phyloP scores from a whole-genome alignment of 2,797 vertebrate genomes.

The Darevskia nairensis region DNA sequence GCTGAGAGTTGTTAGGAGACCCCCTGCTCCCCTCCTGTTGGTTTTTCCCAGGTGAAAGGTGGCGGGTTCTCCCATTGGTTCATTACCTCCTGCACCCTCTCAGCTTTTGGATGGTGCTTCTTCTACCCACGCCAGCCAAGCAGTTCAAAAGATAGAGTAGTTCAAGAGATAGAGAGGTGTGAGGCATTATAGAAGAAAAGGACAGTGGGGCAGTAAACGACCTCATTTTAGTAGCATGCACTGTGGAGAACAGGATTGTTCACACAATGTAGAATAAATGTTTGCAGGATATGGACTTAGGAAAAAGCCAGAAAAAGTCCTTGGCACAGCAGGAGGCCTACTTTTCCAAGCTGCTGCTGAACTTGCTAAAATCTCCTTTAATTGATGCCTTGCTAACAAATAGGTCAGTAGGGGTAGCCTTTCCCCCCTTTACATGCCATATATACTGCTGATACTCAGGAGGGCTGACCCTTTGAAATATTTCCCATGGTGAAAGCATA shows the following conservation, averaged over 20 bases:
- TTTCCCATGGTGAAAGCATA: not conserved
- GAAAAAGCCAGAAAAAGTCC: not conserved
- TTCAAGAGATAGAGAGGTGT: not conserved
- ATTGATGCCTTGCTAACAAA: not conserved
- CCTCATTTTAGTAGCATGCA: not conserved
- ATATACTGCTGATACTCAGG: not conserved
- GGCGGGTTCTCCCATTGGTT: not conserved
- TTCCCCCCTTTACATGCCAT: not conserved
- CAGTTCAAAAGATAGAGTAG: not conserved
- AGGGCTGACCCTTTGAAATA: not conserved
- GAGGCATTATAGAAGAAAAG: not conserved
- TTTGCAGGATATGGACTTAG: not conserved
- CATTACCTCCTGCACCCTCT: not conserved
- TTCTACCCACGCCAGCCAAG: not conserved
- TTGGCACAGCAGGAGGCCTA: not conserved
- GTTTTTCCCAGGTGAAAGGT: not conserved
- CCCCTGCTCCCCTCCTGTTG: not conserved
- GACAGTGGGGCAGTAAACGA: not conserved
- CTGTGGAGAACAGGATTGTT: not conserved
- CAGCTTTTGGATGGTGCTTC: not conserved
- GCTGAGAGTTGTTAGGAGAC: too few relatives aligned
- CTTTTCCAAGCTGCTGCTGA: constrained; percentile 17
- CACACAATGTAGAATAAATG: not conserved
- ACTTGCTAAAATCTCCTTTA: not conserved
- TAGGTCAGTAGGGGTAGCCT: not conserved